Conservation (phyloP, 2,888 invertebrate species). For the Oscheius sp. region DNA sequence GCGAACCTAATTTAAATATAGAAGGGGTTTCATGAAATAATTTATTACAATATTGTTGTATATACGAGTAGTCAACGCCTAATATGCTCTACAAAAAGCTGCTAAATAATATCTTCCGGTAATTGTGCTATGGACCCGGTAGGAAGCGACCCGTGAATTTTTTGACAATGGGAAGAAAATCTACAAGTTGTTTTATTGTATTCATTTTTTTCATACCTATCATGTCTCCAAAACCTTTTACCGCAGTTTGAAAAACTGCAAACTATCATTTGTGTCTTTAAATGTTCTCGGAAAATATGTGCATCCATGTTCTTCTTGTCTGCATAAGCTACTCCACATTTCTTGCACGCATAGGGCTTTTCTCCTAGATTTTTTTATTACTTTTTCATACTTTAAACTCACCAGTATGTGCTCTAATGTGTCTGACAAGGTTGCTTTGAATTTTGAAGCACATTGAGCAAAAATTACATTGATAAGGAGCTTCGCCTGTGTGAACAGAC, state of each 20-base stretch:
- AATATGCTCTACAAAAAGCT: no score
- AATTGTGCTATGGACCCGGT: not conserved
- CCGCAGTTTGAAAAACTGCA: slow-evolving; percentile 41
- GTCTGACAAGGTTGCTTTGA: slow-evolving; percentile 61
- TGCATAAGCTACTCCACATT: slow-evolving; percentile 60
- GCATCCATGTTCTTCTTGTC: slow-evolving; percentile 68
- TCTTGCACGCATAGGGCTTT: slow-evolving; percentile 63
- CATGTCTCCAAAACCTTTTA: slow-evolving; percentile 58
- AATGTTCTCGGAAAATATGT: slow-evolving; percentile 59
- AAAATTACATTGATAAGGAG: slow-evolving; percentile 57
- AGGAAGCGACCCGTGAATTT: slow-evolving; percentile 24
- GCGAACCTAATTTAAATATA: no score
- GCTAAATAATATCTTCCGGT: no score
- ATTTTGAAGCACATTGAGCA: slow-evolving; percentile 60
- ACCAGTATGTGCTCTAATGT: slow-evolving; percentile 61
- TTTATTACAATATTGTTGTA: no score
- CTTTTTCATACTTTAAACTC: no score
- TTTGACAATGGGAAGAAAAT: slow-evolving; percentile 28
- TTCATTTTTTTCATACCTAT: slow-evolving; percentile 36
- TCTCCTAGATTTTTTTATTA: slow-evolving; percentile 42
- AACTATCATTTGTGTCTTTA: slow-evolving; percentile 47
- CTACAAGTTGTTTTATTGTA: slow-evolving; percentile 16
- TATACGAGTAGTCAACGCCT: no score
- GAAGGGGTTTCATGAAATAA: no score
- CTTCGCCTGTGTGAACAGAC: slow-evolving; percentile 61